Conservation (phyloP, 1,140 invertebrate species). For the Dreissena polymorpha region DNA sequence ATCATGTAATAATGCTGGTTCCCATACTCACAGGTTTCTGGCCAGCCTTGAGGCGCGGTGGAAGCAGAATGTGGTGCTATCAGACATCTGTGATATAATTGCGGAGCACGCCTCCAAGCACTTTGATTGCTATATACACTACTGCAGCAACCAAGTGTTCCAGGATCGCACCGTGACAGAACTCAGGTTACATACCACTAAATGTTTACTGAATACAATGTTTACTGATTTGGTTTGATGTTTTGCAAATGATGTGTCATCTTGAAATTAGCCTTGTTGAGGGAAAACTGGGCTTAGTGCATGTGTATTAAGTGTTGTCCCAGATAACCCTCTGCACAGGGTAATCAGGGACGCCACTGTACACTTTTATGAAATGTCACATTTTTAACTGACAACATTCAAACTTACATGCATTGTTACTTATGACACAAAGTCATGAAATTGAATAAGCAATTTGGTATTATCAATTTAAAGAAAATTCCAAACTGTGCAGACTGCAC, state of each 20-base stretch:
- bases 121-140: conserved; percentile 92
- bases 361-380: too few relatives aligned
- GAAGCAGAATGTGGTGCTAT: conserved; percentile 92
- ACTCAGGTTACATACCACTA: conserved; percentile 82
- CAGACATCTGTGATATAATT: conserved; percentile 91
- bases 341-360: too few relatives aligned
- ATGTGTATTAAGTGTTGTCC: too few relatives aligned
- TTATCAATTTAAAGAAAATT: too few relatives aligned
- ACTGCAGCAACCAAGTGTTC: conserved; percentile 95
- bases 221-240: background rate
- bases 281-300: too few relatives aligned
- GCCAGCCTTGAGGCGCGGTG: conserved; percentile 93
- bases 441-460: too few relatives aligned
- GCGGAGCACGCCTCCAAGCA: conserved; percentile 89
- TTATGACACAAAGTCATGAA: too few relatives aligned
- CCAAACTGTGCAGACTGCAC: too few relatives aligned
- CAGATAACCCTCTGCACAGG: too few relatives aligned
- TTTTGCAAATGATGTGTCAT: background rate
- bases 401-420: too few relatives aligned
- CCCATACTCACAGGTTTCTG: conserved; percentile 83
- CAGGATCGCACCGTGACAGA: conserved; percentile 90
- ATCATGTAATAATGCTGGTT: too few relatives aligned
- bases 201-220: background rate
- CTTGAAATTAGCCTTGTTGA: background rate
- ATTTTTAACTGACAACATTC: too few relatives aligned